phyloP scores from a whole-genome alignment of 2,113 vertebrate species.

The Psophia crepitans region DNA sequence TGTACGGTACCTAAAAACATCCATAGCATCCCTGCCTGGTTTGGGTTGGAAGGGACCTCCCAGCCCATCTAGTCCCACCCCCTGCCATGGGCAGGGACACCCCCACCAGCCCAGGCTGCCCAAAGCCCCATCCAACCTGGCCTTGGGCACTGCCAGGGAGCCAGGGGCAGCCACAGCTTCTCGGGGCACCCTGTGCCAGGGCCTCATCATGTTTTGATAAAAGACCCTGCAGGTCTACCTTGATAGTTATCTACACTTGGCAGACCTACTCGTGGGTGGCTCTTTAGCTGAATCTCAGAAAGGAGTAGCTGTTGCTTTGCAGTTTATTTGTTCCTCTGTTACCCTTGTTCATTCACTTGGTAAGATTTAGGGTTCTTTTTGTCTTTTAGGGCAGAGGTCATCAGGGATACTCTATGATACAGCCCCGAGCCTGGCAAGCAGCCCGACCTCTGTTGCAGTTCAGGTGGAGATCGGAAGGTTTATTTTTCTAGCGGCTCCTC shows the following conservation, averaged over 20 bases:
- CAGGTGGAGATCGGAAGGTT: not conserved
- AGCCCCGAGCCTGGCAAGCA: not conserved
- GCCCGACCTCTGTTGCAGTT: not conserved
- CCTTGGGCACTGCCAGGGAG: too few species aligned
- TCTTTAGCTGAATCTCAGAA: not conserved
- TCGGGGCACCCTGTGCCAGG: too few species aligned
- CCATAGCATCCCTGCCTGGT: too few species aligned
- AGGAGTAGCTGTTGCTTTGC: not conserved
- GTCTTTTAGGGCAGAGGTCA: not conserved
- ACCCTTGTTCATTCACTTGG: not conserved
- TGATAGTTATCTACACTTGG: not conserved
- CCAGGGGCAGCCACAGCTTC: too few species aligned
- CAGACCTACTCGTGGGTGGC: accelerated
- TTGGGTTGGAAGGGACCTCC: too few species aligned
- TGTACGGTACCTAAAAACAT: not conserved
- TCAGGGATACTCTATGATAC: too few species aligned
- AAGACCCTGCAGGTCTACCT: not conserved
- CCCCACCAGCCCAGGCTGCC: too few species aligned
- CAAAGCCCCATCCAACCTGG: too few species aligned
- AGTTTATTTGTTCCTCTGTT: not conserved
- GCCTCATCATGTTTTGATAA: not conserved
- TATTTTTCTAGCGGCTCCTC: not conserved
- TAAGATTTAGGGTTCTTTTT: not conserved
- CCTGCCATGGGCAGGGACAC: too few species aligned
- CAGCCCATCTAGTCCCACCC: too few species aligned